Percentiles rank a stretch among this genome's conserved stretches.
phyloP scores from a whole-genome alignment of 35 echinoderm and acorn worm species.

The Lytechinus pictus region DNA sequence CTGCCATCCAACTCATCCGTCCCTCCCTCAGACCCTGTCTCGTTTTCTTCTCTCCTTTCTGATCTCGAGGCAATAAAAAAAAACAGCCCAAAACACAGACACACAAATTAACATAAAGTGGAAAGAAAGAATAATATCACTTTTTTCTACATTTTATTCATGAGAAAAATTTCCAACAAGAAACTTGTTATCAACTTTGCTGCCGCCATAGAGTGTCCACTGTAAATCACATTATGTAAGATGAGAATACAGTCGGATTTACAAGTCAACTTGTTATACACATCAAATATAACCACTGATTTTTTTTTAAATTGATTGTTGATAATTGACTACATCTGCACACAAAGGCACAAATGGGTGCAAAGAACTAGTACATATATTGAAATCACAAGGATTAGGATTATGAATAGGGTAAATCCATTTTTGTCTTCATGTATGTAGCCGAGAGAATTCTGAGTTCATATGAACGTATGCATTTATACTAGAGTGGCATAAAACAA shows the following conservation, averaged over 20 bases:
- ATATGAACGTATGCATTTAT: neutral
- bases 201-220: constrained; percentile 19
- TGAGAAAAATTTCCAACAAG: neutral
- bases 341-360: constrained; percentile 44
- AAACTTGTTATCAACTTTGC: constrained; percentile 16
- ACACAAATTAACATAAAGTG: neutral
- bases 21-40: no score
- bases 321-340: constrained; percentile 34
- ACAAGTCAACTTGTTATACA: constrained; percentile 45
- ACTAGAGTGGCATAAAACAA: neutral
- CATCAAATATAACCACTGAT: constrained; percentile 49
- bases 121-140: neutral
- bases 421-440: neutral
- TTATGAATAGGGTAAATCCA: neutral
- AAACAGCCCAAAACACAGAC: neutral
- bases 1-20: neutral
- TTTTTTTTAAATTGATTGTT: neutral
- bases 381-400: neutral
- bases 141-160: constrained; percentile 4
- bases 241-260: constrained; percentile 32
- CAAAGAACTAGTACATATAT: constrained; percentile 38
- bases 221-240: neutral
- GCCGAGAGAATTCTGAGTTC: neutral
- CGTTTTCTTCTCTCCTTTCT: no score
- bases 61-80: no score